Evolutionary conservation across 2,888 invertebrate genomes (phyloP), one percentile per base, ranked within the genome.

Genomic region (Nephrotoma guestfalica): DNA sequence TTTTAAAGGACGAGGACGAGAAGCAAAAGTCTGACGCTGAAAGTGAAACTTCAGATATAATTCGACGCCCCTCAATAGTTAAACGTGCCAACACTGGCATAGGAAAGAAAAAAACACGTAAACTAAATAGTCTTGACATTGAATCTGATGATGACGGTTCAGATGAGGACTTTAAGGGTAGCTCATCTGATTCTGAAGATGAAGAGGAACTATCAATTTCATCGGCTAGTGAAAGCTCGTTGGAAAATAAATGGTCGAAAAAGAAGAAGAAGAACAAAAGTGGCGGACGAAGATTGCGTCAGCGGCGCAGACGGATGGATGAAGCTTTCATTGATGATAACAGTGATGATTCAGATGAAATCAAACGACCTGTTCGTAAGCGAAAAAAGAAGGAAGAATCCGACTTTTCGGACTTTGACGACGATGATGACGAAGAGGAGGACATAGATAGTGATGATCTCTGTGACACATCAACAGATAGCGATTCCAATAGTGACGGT

Each of bases 131-230:
- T 86, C 91, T 97, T 86, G 96, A 97, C 89, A 94, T 95, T n/a
- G 94, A 94, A 83, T 96, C 96, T 71, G 96, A 96, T 89, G 96
- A 97, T 88, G 96, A 97, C 90, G 94, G 94, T 87, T 96, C 96
- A 0, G 98, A 98, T 89, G 98, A 98, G 90, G 98, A 98, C 91
- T 98, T 98, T 90, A 96, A 97, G 90, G 96, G 91, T 0, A 91
- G 97, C 83, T 94, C 95, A 0, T 90, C 90, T 88, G 90, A 90
- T 4, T 89, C 91, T 15, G 93, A 92, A 0, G 93, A 93, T 2
- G 92, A 92, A 41, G 92, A 92, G 13, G 94, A 94, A 85, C 94
- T 94, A 41, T 92, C 92, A 0, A 93, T 93, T 0, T 93, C 93
- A 41, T 93, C 93, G 9, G 94, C 94, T 41, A 93, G 93, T 57